Conservation (phyloP, 2,797 vertebrate genomes). For the Capromys pilorides region DNA sequence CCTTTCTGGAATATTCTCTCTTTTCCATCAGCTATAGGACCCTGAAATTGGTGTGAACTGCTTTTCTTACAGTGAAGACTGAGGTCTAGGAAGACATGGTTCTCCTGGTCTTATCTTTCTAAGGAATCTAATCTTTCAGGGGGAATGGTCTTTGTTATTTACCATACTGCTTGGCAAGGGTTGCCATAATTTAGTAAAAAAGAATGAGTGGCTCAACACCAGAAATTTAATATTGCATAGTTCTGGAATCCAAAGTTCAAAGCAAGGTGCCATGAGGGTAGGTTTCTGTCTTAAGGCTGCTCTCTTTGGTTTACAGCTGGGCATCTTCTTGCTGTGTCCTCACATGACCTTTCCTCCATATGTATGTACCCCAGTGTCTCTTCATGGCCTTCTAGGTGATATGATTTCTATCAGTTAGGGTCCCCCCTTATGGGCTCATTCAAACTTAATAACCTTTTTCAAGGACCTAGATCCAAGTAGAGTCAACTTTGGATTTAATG, state of each 20-base stretch:
- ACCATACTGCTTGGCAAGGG: background rate
- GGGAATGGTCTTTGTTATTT: background rate
- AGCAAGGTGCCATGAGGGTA: background rate
- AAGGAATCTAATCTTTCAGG: background rate
- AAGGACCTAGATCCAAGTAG: background rate
- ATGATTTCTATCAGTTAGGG: background rate
- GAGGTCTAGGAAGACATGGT: background rate
- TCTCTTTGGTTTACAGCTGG: background rate
- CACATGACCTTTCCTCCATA: background rate
- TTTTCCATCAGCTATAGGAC: background rate
- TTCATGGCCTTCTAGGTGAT: background rate
- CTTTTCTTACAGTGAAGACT: background rate
- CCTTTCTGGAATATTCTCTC: background rate
- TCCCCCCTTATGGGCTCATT: background rate
- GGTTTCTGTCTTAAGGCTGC: background rate
- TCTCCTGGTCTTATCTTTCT: background rate
- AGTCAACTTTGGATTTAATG: background rate
- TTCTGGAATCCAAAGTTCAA: background rate
- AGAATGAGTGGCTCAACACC: background rate
- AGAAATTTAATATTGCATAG: background rate
- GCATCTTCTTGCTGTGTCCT: background rate
- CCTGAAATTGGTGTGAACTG: background rate
- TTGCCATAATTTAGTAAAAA: background rate
- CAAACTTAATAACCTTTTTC: conserved; percentile 15
- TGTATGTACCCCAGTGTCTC: background rate